phyloP scores from a whole-genome alignment of 2,888 invertebrate species.

The Morpho achilles region DNA sequence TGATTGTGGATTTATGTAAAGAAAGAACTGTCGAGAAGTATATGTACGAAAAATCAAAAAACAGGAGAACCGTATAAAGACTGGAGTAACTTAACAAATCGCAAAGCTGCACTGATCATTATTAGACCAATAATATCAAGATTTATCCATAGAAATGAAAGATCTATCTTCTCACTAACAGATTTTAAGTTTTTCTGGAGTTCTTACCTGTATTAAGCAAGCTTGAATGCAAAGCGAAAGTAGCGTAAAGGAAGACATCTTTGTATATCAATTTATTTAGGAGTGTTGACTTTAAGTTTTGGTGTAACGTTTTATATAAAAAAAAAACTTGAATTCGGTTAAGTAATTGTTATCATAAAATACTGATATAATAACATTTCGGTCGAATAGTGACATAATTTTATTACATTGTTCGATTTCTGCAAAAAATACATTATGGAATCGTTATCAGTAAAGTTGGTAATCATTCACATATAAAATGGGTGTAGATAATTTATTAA shows the following conservation, averaged over 20 bases:
- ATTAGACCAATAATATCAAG: no score
- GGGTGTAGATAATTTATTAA: neutral
- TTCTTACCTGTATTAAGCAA: constrained; percentile 42
- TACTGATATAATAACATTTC: neutral
- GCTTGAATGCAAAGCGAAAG: constrained; percentile 41
- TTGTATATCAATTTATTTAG: neutral
- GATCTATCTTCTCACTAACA: no score
- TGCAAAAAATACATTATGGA: neutral
- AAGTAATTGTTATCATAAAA: neutral
- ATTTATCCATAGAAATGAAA: no score
- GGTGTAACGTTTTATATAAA: neutral
- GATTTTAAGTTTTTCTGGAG: no score
- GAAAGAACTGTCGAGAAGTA: no score
- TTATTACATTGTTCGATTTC: neutral
- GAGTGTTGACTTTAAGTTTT: neutral
- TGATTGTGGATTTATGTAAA: no score
- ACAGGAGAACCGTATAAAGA: no score
- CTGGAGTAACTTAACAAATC: no score
- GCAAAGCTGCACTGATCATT: no score
- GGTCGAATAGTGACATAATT: neutral
- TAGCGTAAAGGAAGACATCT: constrained; percentile 38
- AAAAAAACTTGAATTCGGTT: neutral
- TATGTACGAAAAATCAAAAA: no score
- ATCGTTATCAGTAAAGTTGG: neutral
- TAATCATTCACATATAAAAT: neutral